A percentile compares a stretch with the other conserved stretches of the same genome.
Conservation (phyloP, 2,888 invertebrate species). For the Drosophila ezoana region DNA sequence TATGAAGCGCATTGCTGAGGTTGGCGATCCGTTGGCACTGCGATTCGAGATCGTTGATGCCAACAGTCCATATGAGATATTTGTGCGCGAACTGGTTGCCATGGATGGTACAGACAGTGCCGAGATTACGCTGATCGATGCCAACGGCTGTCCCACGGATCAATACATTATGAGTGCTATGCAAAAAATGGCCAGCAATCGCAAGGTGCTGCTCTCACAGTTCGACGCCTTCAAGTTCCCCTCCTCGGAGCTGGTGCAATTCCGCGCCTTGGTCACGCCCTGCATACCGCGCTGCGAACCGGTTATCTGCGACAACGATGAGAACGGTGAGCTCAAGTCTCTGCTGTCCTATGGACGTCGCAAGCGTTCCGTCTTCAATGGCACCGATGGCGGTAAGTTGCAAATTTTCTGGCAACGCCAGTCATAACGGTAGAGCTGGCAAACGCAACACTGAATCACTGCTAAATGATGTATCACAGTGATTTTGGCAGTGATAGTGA, state of each 20-base stretch:
- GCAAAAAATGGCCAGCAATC: constrained; percentile 91
- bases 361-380: constrained; percentile 88
- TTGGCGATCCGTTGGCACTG: constrained; percentile 95
- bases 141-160: constrained; percentile 96
- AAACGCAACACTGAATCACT: constrained; percentile 29
- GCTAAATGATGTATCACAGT: constrained; percentile 28
- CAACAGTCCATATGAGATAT: constrained; percentile 97
- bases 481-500: constrained; percentile 30
- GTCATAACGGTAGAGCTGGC: constrained; percentile 41
- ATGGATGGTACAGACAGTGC: constrained; percentile 97
- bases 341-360: constrained; percentile 93
- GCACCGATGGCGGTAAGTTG: constrained; percentile 83
- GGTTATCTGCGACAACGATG: constrained; percentile 93
- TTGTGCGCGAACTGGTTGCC: constrained; percentile 96
- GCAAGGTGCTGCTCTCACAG: constrained; percentile 94
- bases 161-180: constrained; percentile 98
- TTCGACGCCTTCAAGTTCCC: constrained; percentile 98
- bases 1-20: constrained; percentile 93
- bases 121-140: constrained; percentile 96
- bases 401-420: constrained; percentile 28
- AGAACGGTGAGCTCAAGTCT: constrained; percentile 92
- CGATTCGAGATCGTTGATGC: constrained; percentile 96
- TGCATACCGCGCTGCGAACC: constrained; percentile 97
- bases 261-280: constrained; percentile 96
- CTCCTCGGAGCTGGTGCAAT: constrained; percentile 96